Evolutionary conservation across 2,888 invertebrate species (phyloP).

Genomic region (Mythimna albipuncta): DNA sequence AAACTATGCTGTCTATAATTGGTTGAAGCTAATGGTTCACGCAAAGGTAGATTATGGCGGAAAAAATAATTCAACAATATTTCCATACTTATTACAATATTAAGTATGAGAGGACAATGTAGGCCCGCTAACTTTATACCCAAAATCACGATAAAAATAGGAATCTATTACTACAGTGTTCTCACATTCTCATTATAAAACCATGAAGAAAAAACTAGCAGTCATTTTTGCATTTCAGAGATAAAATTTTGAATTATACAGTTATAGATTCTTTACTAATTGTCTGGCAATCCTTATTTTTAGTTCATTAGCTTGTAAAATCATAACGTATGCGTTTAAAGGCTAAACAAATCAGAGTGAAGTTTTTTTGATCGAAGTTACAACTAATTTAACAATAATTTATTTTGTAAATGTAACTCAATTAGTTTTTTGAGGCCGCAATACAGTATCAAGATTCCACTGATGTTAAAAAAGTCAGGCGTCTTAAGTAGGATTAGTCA

Average conservation of each 20-base stretch:
- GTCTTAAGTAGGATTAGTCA: no score
- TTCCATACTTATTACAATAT: no score
- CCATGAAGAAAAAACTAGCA: neutral
- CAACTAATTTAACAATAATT: neutral
- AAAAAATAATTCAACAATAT: no score
- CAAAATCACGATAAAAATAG: no score
- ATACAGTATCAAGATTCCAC: neutral
- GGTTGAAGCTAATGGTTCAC: no score
- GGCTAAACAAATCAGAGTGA: conserved; percentile 2
- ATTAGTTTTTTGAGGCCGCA: neutral
- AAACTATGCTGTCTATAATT: no score
- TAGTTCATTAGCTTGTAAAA: conserved; percentile 39
- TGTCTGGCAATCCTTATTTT: conserved; percentile 31
- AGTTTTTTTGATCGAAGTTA: neutral
- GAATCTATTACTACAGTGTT: no score
- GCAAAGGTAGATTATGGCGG: no score
- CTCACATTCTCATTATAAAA: neutral
- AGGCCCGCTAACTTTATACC: no score
- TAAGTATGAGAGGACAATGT: no score
- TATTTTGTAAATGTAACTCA: neutral
- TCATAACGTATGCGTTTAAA: conserved; percentile 18
- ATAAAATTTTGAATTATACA: neutral
- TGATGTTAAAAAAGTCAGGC: neutral
- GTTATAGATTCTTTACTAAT: neutral
- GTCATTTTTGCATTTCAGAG: neutral